Base-by-base conservation (phyloP, 2,113 vertebrate species). In the Archocentrus centrarchus region DNA sequence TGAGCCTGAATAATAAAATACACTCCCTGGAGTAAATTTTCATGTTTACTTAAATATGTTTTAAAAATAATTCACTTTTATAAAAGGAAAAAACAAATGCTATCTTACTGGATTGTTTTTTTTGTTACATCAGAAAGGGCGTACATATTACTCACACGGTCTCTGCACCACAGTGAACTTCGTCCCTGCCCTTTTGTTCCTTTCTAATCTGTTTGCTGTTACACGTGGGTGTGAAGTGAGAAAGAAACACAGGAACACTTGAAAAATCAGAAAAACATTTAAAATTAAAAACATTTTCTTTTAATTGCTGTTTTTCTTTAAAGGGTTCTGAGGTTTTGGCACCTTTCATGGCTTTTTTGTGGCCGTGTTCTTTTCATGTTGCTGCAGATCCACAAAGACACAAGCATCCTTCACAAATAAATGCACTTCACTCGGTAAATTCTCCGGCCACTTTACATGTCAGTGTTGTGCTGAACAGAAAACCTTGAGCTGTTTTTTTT, bases 361-460 rank as follows among this genome's bases (percentile, higher is more conserved):
- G 30, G 27, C 7, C 35, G 32, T 10, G 3, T 44, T 35, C 53
- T 0, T 35, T 61, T 60, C 30, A 30, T 8, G n/a, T 44, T 50
- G n/a, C 20, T 58, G 41, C 27, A n/a, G 37, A 39, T 39, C 37
- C 35, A 57, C 8, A 62, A 37, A 53, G 13, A 70, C 15, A 2
- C 10, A 22, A 59, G 14, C 37, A 53, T 18, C 37, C 20, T 2
- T 59, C 37, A 47, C 50, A 15, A 39, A 64, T 82, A 41, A 83
- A 64, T 77, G 58, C 47, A 50, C 44, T 75, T 53, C 17, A 75
- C 77, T n/a, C 66, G 63, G 32, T 11, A 64, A 53, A 50, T 53
- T 14, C 47, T 73, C 22, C 50, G 75, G 55, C 11, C 47, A 62
- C 79, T 63, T 79, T 57, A 73, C 68, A 59, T 17, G 41, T 80